Percentiles rank a stretch among this genome's conserved stretches.
These are phyloP conservation scores for Sinocyclocheilus maitianheensis DNA, from an alignment of 2,113 vertebrate genomes.

Conservation along the genomic window DNA sequence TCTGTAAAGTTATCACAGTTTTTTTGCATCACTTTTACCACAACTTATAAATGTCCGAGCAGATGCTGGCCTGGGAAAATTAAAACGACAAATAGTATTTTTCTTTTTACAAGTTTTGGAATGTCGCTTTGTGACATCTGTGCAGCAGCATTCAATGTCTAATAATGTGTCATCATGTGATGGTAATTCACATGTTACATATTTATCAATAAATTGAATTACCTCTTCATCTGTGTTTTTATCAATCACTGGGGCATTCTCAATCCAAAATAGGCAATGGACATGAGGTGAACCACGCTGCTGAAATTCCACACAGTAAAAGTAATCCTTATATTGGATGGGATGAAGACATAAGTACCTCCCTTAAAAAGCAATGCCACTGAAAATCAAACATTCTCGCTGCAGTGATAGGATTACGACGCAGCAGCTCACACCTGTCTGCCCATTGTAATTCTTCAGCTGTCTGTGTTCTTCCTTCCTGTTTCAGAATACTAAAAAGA, in stretches of 20 bases:
- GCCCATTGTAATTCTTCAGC: not conserved
- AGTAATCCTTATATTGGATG: slow-evolving; percentile 8
- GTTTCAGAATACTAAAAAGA: slow-evolving; percentile 8
- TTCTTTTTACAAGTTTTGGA: too few relatives aligned
- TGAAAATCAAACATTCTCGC: slow-evolving; percentile 12
- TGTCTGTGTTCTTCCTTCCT: not conserved
- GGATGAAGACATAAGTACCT: not conserved
- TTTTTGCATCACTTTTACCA: too few relatives aligned
- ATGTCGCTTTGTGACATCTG: too few relatives aligned
- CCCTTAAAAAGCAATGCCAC: not conserved
- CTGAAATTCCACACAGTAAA: not conserved
- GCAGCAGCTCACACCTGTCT: not conserved
- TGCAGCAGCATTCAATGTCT: too few relatives aligned
- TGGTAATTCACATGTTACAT: not conserved
- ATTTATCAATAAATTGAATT: not conserved
- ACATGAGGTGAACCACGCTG: not conserved
- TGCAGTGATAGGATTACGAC: not conserved
- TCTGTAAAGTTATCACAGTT: too few relatives aligned
- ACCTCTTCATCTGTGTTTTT: not conserved
- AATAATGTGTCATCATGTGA: too few relatives aligned
- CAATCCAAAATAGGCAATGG: slow-evolving; percentile 6
- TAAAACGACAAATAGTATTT: too few relatives aligned
- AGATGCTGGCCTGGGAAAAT: too few relatives aligned
- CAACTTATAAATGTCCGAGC: too few relatives aligned
- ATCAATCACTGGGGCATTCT: not conserved